Conservation (phyloP, 2,113 vertebrate species). For the Campylomormyrus numenius region DNA sequence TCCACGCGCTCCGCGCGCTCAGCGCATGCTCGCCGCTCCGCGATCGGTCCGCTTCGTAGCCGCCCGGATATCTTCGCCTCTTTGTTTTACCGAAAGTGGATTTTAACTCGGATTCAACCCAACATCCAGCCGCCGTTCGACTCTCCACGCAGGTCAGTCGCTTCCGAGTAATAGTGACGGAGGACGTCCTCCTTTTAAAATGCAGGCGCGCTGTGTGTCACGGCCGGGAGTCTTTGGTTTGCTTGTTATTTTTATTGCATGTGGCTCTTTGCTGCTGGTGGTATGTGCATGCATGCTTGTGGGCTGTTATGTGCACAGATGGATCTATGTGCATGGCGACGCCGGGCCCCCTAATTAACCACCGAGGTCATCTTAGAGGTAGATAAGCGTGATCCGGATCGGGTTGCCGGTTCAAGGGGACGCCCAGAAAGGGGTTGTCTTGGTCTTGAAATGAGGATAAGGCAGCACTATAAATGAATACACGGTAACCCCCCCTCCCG, state of each 20-base stretch:
- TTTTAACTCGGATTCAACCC: slow-evolving; percentile 66
- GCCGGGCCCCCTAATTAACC: slow-evolving; percentile 59
- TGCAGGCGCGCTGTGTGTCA: slow-evolving; percentile 27
- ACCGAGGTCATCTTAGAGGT: slow-evolving; percentile 40
- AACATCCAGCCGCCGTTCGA: slow-evolving; percentile 54
- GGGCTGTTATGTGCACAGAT: slow-evolving; percentile 43
- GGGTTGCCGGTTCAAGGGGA: slow-evolving; percentile 5
- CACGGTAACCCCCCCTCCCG: slow-evolving; percentile 32
- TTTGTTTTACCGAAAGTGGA: slow-evolving; percentile 74
- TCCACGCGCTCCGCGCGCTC: background rate
- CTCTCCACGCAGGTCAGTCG: slow-evolving; percentile 59
- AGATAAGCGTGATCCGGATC: slow-evolving; percentile 40
- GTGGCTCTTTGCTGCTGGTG: slow-evolving; percentile 50
- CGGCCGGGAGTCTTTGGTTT: slow-evolving; percentile 36
- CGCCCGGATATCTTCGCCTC: slow-evolving; percentile 73
- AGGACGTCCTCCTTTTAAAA: slow-evolving; percentile 8
- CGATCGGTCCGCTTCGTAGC: slow-evolving; percentile 67
- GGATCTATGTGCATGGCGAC: slow-evolving; percentile 51
- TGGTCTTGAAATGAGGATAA: background rate
- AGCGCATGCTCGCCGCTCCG: slow-evolving; percentile 8
- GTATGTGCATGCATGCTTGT: slow-evolving; percentile 51
- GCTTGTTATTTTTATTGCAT: slow-evolving; percentile 34
- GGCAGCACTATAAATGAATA: background rate
- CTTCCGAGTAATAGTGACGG: slow-evolving; percentile 19
- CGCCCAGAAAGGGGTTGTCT: background rate